Base-by-base conservation (phyloP, 2,113 vertebrate genomes). In the Chionomys nivalis region DNA sequence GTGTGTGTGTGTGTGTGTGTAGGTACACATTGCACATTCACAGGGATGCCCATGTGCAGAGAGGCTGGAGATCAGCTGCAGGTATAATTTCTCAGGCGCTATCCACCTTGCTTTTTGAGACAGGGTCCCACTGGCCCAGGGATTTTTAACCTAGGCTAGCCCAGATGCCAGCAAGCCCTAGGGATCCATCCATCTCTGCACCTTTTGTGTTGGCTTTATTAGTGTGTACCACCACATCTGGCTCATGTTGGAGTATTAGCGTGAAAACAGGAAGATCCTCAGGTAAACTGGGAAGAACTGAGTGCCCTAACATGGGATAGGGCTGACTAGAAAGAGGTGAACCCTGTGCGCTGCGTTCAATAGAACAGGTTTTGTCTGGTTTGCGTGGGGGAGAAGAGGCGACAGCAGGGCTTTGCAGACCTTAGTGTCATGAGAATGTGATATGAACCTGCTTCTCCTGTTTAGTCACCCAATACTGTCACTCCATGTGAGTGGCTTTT, bases 401-500 rank as follows among this genome's bases (percentile, higher is more conserved):
- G 44, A 78, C 31, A 44, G 13, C 63, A 24, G 14, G 14, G 52
- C n/a, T 68, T 72, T 16, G 17, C 4, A 75, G 63, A 26, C 42
- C 31, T 77, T 26, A 0, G 91, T 78, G 94, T 39, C 28, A 66
- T 1, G 12, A 39, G 73, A 49, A 89, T 36, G 72, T 31, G 61
- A 63, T 75, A 61, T 58, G 28, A 77, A 63, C 13, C n/a, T 11
- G 13, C 3, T 47, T 95, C 33, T 82, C 26, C 65, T 82, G 47
- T 47, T 78, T 76, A 70, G 26, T 6, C 9, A 11, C 83, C 70
- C 79, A 85, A 47, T 42, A 58, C 39, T 78, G 75, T 91, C 47
- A 17, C 83, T 96, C 93, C 19, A 19, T 5, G 4, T 61, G 68
- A 95, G 77, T 87, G 75, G 52, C 63, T 78, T 93, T 95, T 89